Evolutionary conservation across 1,140 invertebrate genomes (phyloP).

Genomic region (Trichogramma pretiosum): DNA sequence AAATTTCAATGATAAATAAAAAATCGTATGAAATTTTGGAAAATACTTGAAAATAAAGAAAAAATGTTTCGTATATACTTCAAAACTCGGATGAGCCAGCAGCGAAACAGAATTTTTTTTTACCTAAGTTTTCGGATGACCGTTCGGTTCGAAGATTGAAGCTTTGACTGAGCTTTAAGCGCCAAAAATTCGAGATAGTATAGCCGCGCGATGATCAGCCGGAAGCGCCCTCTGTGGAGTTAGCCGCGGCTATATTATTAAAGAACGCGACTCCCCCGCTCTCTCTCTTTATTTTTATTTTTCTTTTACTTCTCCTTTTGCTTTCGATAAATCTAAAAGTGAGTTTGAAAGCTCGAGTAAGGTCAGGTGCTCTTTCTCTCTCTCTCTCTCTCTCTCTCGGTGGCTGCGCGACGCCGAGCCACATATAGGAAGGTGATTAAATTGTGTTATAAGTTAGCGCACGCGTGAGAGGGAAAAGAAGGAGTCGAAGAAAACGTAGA

Average conservation of each 20-base stretch:
- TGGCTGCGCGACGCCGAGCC: no score
- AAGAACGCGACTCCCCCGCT: background rate
- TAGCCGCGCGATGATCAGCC: constrained; percentile 36
- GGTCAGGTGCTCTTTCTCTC: constrained; percentile 5
- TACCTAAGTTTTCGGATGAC: constrained; percentile 46
- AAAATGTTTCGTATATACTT: no score
- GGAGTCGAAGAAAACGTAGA: constrained; percentile 7
- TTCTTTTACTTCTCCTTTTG: constrained; percentile 20
- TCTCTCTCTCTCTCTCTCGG: background rate
- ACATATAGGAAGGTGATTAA: no score
- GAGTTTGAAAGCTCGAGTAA: constrained; percentile 25
- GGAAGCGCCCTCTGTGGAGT: no score
- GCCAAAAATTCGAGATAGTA: constrained; percentile 44
- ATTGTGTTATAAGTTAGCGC: background rate
- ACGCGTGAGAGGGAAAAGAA: constrained; percentile 4
- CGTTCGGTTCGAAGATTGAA: constrained; percentile 46
- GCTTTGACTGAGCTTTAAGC: constrained; percentile 41
- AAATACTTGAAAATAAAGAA: no score
- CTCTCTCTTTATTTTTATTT: background rate
- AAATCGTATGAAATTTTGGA: no score
- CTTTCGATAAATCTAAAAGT: no score
- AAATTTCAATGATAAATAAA: no score
- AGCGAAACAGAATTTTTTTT: constrained; percentile 26
- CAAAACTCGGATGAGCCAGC: no score
- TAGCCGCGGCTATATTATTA: no score